A percentile compares a stretch with the other conserved stretches of the same genome.
phyloP scores from a whole-genome alignment of 2,888 invertebrate genomes.

The Athripsodes cinereus region DNA sequence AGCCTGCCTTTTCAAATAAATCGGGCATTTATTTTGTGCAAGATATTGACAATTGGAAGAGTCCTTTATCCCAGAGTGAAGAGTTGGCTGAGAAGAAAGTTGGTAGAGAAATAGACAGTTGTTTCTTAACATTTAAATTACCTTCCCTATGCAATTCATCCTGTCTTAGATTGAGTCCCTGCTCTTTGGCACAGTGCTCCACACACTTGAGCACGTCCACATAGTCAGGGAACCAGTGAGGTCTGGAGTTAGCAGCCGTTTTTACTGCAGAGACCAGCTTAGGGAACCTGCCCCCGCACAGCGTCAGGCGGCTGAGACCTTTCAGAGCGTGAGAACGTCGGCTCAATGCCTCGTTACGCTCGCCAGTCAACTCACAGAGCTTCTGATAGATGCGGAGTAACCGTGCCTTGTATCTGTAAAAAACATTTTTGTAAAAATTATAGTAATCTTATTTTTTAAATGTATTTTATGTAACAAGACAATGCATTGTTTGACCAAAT shows the following conservation, averaged over 20 bases:
- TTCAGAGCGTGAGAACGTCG: conserved; percentile 46
- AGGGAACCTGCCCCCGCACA: conserved; percentile 37
- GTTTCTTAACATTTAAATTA: background rate
- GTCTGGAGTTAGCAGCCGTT: conserved; percentile 35
- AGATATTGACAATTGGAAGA: background rate
- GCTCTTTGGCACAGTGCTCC: conserved; percentile 22
- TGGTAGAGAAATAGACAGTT: too few species aligned
- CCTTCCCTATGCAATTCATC: conserved; percentile 22
- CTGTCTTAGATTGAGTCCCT: conserved; percentile 8
- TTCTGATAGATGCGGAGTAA: conserved; percentile 50
- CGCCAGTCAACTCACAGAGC: conserved; percentile 57
- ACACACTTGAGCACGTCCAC: conserved; percentile 37
- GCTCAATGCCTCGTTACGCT: conserved; percentile 28
- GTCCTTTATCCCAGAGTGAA: too few species aligned
- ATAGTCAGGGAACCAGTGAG: conserved; percentile 40
- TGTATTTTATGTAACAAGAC: too few species aligned
- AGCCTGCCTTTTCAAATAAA: too few species aligned
- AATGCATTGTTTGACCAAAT: too few species aligned
- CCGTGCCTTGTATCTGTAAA: conserved; percentile 44
- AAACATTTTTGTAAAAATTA: too few species aligned
- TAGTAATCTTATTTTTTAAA: too few species aligned
- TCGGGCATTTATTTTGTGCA: background rate
- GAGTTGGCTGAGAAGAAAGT: too few species aligned
- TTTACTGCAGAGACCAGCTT: conserved; percentile 44
- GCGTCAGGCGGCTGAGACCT: conserved; percentile 35